Base-by-base conservation (phyloP, 1,140 invertebrate genomes). In the Anagrus nilaparvatae region DNA sequence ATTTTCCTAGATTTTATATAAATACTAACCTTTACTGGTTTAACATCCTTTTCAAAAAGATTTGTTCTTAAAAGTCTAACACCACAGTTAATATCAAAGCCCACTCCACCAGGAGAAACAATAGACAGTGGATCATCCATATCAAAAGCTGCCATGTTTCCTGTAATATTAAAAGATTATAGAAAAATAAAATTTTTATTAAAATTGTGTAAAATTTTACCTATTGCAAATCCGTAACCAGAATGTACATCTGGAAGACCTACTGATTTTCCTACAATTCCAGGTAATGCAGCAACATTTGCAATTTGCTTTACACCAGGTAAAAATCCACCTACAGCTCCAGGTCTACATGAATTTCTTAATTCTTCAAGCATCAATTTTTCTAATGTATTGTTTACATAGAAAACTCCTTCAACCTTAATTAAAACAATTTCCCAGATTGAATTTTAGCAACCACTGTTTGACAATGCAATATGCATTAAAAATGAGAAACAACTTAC, bases 141-240 rank as follows among this genome's bases (percentile, higher is more conserved):
- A 67, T 99, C 97, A 75, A 99, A 99, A 20, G 97, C 97, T 49
- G 97, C 97, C 87, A 99, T 97, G 66, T 99, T 99, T 48, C 96
- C 91, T 85, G 39, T 18, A 29, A 44, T 14, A 20, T 33, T 18
- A 33, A 40, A 20, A 16, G 14, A 33, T 37, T 27, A 31, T 29
- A 24, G 14, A 13, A 36, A 49, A 32, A 19, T 30, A 34, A 47
- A 35, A 43, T 44, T 19, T 10, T 44, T 19, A 13, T 23, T 44
- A 25, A 47, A 21, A 17, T 28, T 35, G 32, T 5, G 8, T 35
- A 47, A 37, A 35, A 29, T 37, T 39, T 17, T 71, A 78, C 81
- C 87, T 66, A 99, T 99, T 17, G 96, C 96, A 81, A 99, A 99
- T 27, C 96, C 96, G 77, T 99, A 99, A 27, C 96, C 97, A 17